Evolutionary conservation across 2,113 vertebrate species (phyloP), one percentile per base, ranked within the genome.

Genomic region (Tragelaphus imberbis): DNA sequence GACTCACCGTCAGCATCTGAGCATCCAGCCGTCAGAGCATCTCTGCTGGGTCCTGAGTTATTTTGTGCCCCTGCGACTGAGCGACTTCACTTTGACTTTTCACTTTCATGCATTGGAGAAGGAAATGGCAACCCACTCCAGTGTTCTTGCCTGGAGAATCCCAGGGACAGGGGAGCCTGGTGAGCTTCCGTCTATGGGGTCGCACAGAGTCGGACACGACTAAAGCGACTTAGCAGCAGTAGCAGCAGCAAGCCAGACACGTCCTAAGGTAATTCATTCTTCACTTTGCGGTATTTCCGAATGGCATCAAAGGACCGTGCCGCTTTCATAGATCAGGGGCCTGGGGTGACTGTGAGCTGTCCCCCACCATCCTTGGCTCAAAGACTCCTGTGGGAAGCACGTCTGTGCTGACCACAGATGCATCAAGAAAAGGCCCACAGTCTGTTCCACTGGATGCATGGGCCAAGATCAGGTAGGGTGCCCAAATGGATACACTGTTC

Each of bases 361-460:
- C 47, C 8, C 33, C 12, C 36, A 23, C 21, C 12, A 4, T 1
- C 0, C 19, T 2, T 27, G 71, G 13, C n/a, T 51, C 36, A 5
- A 11, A 30, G 36, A 80, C 8, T 90, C 61, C 47, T 21, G 27
- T 1, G 9, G 28, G 25, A 25, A 28, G 1, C 5, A 4, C 5
- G 0, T 11, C 4, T 17, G 27, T 19, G 33, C 23, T 10, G 28
- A 30, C 4, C 36, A 25, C n/a, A 21, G 3, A 40, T 27, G 13
- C 13, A 13, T 4, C 51, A 30, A 47, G 28, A 80, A 81, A 80
- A 1, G 1, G 7, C 19, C 61, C 81, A 33, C 12, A 8, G 28
- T 15, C 28, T 3, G 12, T 5, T 2, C 4, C 5, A 1, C 1
- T 2, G 23, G 1, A 1, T 2, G 9, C 0, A 15, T 1, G 15